phyloP scores from a whole-genome alignment of 2,888 invertebrate species.

The Hirudinaria manillensis region DNA sequence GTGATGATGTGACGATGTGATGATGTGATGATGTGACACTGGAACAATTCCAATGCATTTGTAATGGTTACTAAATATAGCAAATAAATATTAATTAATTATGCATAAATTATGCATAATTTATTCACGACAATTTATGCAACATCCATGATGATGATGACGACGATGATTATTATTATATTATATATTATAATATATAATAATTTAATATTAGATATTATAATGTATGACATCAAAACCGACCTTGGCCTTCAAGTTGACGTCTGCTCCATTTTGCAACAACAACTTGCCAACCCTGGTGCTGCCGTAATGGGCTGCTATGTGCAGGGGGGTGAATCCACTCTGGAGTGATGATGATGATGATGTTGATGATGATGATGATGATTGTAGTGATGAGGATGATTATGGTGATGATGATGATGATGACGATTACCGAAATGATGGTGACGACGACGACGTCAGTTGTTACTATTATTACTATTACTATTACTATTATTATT shows the following conservation, averaged over 20 bases:
- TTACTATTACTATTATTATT: background rate
- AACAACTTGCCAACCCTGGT: slow-evolving; percentile 88
- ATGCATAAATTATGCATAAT: too few relatives aligned
- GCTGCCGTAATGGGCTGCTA: slow-evolving; percentile 97
- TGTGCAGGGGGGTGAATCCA: slow-evolving; percentile 97
- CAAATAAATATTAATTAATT: too few relatives aligned
- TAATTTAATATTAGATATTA: too few relatives aligned
- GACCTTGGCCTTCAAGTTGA: slow-evolving; percentile 91
- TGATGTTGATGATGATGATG: slow-evolving; percentile 8
- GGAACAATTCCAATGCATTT: too few relatives aligned
- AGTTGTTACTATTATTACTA: background rate
- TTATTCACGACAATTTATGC: too few relatives aligned
- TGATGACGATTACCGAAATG: background rate
- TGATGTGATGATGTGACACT: too few relatives aligned
- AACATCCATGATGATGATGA: too few relatives aligned
- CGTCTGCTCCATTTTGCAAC: slow-evolving; percentile 91
- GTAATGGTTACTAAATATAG: too few relatives aligned
- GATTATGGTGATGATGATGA: slow-evolving; percentile 9
- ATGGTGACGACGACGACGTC: slow-evolving; percentile 2
- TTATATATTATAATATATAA: too few relatives aligned
- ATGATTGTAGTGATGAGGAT: slow-evolving; percentile 40
- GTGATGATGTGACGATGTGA: too few relatives aligned
- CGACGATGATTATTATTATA: too few relatives aligned
- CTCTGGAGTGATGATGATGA: slow-evolving; percentile 58
- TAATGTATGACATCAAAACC: too few relatives aligned